Conservation (phyloP, 2,888 invertebrate genomes). For the Drosophila subquinaria region DNA sequence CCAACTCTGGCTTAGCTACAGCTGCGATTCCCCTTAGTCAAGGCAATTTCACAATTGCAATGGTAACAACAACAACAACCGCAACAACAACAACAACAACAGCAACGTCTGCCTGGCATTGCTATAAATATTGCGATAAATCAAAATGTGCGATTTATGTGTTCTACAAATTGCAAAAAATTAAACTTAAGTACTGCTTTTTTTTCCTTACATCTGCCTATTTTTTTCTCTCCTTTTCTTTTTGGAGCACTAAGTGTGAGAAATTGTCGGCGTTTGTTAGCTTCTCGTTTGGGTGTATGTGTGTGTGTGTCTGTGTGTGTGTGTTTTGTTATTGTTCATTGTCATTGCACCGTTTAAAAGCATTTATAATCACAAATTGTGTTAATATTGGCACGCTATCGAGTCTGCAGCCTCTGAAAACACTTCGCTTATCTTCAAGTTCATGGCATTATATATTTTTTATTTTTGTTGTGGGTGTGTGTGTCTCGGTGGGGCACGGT, state of each 20-base stretch:
- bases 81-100: constrained; percentile 11
- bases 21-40: constrained; percentile 35
- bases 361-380: constrained; percentile 81
- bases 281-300: constrained; percentile 42
- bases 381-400: constrained; percentile 81
- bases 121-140: constrained; percentile 82
- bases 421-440: constrained; percentile 64
- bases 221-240: constrained; percentile 20
- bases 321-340: constrained; percentile 71
- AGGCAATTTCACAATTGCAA: constrained; percentile 77
- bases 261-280: constrained; percentile 75
- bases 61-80: constrained; percentile 65
- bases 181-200: constrained; percentile 81
- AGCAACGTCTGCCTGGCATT: constrained; percentile 69
- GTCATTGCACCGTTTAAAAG: constrained; percentile 79
- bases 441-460: constrained; percentile 54
- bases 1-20: constrained; percentile 28
- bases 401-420: constrained; percentile 46
- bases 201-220: constrained; percentile 26
- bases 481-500: constrained; percentile 43
- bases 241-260: constrained; percentile 71
- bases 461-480: constrained; percentile 29
- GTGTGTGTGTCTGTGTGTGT: constrained; percentile 33
- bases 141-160: constrained; percentile 82
- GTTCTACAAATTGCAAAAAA: constrained; percentile 82